Conservation (phyloP, 2,113 vertebrate genomes). For the Bombycilla garrulus region DNA sequence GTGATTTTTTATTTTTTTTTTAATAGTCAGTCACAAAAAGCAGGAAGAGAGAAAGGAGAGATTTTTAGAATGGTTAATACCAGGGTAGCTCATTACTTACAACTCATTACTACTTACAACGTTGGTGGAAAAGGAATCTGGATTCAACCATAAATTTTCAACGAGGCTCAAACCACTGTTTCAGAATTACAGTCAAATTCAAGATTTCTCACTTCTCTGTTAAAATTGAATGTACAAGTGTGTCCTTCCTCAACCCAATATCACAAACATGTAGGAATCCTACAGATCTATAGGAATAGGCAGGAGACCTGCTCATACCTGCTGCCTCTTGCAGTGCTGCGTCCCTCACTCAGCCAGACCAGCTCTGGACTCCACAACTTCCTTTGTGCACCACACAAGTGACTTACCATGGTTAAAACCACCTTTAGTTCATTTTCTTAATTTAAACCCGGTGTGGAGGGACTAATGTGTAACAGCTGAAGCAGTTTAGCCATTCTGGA, state of each 20-base stretch:
- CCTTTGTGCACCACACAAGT: not conserved
- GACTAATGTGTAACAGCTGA: not conserved
- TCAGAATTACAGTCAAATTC: not conserved
- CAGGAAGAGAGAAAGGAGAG: not conserved
- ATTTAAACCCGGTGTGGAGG: not conserved
- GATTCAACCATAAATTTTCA: not conserved
- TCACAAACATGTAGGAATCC: not conserved
- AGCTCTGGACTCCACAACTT: not conserved
- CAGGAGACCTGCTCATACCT: accelerated
- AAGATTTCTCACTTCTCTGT: not conserved
- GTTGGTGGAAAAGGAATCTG: not conserved
- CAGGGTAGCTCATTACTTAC: not conserved
- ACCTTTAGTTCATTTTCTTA: not conserved
- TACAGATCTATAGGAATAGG: accelerated
- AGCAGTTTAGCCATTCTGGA: not conserved
- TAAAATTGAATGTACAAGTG: accelerated
- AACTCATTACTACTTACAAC: not conserved
- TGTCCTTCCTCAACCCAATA: accelerated
- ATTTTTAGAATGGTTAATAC: not conserved
- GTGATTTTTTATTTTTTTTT: not conserved
- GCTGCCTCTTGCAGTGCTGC: accelerated
- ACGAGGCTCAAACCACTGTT: not conserved
- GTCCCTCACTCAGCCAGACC: accelerated
- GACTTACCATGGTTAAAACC: not conserved
- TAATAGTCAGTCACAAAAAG: not conserved